Evolutionary conservation across 2,113 vertebrate genomes (phyloP).

Genomic region (Glaucidium brasilianum): DNA sequence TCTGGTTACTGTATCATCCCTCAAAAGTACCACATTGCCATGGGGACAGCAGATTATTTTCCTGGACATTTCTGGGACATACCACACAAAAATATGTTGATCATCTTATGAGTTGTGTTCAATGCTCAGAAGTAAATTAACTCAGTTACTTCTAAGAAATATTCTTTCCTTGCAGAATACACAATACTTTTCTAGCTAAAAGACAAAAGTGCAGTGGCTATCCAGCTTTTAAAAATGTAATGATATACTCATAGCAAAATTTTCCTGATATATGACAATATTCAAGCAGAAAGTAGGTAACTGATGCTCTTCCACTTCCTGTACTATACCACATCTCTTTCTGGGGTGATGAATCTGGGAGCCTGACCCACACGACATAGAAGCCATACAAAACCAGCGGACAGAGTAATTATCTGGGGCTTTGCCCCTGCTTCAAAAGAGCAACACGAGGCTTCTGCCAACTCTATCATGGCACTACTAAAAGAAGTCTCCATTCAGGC

Average conservation of each 20-base stretch:
- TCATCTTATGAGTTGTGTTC: neutral
- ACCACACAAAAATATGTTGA: neutral
- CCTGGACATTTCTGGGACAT: neutral
- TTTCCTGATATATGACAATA: neutral
- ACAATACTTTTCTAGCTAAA: neutral
- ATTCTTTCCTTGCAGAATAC: neutral
- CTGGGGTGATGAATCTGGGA: neutral
- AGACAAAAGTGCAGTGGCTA: neutral
- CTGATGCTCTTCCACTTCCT: neutral
- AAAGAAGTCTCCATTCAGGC: neutral
- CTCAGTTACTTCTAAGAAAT: neutral
- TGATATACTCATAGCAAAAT: neutral
- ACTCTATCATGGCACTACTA: neutral
- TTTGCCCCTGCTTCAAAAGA: neutral
- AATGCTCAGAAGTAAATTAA: neutral
- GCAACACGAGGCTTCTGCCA: neutral
- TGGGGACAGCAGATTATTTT: neutral
- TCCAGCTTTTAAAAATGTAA: neutral
- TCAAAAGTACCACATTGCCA: neutral
- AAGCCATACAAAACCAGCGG: neutral
- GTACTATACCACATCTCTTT: neutral
- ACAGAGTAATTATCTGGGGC: neutral
- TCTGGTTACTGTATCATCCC: neutral
- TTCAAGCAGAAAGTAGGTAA: neutral
- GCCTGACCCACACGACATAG: rapidly evolving